These are phyloP conservation scores for Ladona fulva DNA, from an alignment of 1,140 invertebrate species.

Conservation along the genomic window DNA sequence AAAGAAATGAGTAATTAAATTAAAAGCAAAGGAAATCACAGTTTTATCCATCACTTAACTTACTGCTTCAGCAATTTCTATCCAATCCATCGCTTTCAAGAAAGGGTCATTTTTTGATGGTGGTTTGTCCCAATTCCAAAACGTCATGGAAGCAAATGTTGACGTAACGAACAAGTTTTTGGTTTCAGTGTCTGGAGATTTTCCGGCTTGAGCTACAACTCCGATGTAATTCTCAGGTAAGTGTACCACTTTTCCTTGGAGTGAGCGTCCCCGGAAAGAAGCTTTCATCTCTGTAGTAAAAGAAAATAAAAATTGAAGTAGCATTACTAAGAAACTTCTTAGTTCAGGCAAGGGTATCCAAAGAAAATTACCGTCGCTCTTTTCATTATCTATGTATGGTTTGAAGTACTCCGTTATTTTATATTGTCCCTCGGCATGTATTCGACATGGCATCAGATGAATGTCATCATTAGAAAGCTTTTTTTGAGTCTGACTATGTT, in stretches of 20 bases:
- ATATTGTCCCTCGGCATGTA: neutral
- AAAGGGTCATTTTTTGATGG: neutral
- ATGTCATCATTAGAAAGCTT: neutral
- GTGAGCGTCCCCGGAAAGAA: neutral
- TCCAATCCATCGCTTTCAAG: slow-evolving; percentile 1
- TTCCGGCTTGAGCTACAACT: neutral
- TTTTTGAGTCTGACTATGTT: neutral
- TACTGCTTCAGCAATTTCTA: slow-evolving; percentile 5
- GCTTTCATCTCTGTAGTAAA: neutral
- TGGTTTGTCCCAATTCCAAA: neutral
- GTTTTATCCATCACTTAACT: neutral
- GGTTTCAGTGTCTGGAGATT: neutral
- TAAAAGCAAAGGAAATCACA: neutral
- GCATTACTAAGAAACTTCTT: neutral
- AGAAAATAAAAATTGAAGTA: neutral
- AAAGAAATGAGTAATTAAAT: neutral
- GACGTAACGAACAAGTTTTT: neutral
- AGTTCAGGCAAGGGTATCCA: too few species aligned
- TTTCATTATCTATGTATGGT: neutral
- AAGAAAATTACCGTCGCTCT: neutral
- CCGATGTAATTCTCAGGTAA: neutral
- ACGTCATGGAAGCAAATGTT: neutral
- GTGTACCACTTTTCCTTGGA: neutral
- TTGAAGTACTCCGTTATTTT: neutral
- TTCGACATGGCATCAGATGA: neutral